Evolutionary conservation across 2,113 vertebrate species (phyloP).

Genomic region (Thunnus maccoyii): DNA sequence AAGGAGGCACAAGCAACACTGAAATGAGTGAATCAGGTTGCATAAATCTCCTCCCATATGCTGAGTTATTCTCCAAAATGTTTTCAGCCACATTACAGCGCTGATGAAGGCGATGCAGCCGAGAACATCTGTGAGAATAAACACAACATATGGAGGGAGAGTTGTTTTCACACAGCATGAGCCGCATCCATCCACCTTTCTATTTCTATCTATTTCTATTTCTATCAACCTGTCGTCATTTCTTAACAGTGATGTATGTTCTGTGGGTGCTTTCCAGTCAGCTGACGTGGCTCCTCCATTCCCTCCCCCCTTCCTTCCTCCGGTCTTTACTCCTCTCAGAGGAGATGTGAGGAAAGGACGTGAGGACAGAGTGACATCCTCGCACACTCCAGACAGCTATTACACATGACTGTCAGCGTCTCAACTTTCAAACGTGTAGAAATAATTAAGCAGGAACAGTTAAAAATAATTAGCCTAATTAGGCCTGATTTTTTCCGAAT

Average conservation of each 20-base stretch:
- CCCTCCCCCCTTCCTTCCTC: too few relatives aligned
- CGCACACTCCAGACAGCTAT: too few relatives aligned
- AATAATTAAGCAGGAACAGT: too few relatives aligned
- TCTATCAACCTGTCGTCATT: background rate
- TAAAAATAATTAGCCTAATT: too few relatives aligned
- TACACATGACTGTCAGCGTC: too few relatives aligned
- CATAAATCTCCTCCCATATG: background rate
- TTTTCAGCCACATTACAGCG: background rate
- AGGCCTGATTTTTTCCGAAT: too few relatives aligned
- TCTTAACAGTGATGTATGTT: background rate
- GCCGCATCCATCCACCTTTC: background rate
- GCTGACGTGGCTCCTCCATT: too few relatives aligned
- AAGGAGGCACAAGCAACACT: background rate
- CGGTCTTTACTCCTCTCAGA: too few relatives aligned
- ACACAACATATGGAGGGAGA: background rate
- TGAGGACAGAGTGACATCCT: too few relatives aligned
- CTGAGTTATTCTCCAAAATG: background rate
- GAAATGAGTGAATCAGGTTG: background rate
- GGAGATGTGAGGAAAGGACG: too few relatives aligned
- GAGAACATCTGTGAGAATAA: conserved; percentile 9
- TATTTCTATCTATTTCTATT: background rate
- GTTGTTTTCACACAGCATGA: background rate
- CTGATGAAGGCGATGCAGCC: background rate
- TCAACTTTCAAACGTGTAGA: too few relatives aligned
- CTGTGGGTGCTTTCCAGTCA: too few relatives aligned